Evolutionary conservation across 1,140 invertebrate species (phyloP), one percentile per base, ranked within the genome.

Genomic region (Zaprionus nigranus): DNA sequence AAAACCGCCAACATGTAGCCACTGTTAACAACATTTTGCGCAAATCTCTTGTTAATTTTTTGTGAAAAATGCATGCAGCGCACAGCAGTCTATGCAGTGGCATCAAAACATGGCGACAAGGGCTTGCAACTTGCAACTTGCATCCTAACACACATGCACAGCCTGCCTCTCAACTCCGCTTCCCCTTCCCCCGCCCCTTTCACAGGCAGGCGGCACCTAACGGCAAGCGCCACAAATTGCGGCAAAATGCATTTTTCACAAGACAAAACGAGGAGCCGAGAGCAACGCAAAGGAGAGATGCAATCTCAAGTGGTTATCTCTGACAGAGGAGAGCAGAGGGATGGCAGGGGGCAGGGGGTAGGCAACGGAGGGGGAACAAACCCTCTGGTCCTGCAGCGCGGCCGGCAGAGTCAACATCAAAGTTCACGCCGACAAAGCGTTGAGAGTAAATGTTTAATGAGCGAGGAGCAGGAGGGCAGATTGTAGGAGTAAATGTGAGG

Each of bases 361-460:
- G 43, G 15, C 62, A 57, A 38, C 15, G 13, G 49, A n/a, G 36
- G 9, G 30, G 11, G 24, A 22, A 17, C 15, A 57, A 60, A 24
- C 74, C 30, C n/a, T 49, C 43, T 59, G 58, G 59, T 62, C 72
- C 72, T 75, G 61, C 38, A 58, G 53, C 28, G 17, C 53, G 57
- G 57, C 51, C 28, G 65, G 60, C 81, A 88, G 77, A 88, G 82
- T 88, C 85, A 88, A 90, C 85, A 90, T 90, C 85, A 90, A 90
- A 90, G 85, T 90, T 90, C 85, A 90, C 85, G 85, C 85, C 85
- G 85, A 90, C 85, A 90, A 90, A 90, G 86, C 86, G 82, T 85
- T 79, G 82, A 67, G 68, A 80, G 85, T 90, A 90, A 90, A 90
- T 90, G 82, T 90, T 90, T 90, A 90, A 90, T 90, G 85, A 90